These are phyloP conservation scores for Zaprionus ornatus DNA, from an alignment of 1,140 invertebrate genomes.

Conservation along the genomic window DNA sequence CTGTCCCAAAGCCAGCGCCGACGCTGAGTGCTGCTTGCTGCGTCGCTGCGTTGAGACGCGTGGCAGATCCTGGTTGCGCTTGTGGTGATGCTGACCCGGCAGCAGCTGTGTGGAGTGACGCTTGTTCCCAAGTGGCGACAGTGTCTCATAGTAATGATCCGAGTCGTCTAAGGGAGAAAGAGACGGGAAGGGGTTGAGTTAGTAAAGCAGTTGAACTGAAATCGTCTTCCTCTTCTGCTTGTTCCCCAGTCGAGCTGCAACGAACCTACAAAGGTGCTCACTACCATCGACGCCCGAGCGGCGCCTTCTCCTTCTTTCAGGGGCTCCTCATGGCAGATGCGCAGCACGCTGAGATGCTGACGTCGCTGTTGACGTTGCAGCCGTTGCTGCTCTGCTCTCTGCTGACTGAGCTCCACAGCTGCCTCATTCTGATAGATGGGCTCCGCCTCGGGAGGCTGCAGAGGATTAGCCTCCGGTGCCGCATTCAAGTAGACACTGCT, in stretches of 20 bases:
- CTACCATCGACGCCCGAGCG: constrained; percentile 51
- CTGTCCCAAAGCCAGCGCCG: constrained; percentile 64
- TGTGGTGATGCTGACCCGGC: constrained; percentile 49
- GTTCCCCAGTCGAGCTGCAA: constrained; percentile 6
- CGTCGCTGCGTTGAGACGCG: constrained; percentile 52
- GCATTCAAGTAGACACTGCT: constrained; percentile 76
- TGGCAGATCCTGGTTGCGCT: constrained; percentile 23
- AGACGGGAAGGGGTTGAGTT: background rate
- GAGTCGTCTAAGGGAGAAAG: constrained; percentile 83
- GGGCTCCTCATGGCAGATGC: constrained; percentile 46
- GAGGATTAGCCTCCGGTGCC: constrained; percentile 24
- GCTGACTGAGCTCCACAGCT: constrained; percentile 50
- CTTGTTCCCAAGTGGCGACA: constrained; percentile 83
- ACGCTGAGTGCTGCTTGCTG: constrained; percentile 61
- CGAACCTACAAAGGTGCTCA: constrained; percentile 82
- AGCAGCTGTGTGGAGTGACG: constrained; percentile 66
- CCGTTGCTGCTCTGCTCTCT: constrained; percentile 25
- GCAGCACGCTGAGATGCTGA: constrained; percentile 53
- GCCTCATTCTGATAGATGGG: constrained; percentile 80
- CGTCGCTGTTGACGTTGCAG: constrained; percentile 6
- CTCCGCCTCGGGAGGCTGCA: constrained; percentile 48
- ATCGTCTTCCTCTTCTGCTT: background rate
- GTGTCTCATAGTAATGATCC: constrained; percentile 87
- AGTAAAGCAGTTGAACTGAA: background rate
- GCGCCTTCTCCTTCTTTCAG: background rate